A percentile compares a stretch with the other conserved stretches of the same genome.
phyloP scores from a whole-genome alignment of 2,113 vertebrate species.

The Apodemus sylvaticus region DNA sequence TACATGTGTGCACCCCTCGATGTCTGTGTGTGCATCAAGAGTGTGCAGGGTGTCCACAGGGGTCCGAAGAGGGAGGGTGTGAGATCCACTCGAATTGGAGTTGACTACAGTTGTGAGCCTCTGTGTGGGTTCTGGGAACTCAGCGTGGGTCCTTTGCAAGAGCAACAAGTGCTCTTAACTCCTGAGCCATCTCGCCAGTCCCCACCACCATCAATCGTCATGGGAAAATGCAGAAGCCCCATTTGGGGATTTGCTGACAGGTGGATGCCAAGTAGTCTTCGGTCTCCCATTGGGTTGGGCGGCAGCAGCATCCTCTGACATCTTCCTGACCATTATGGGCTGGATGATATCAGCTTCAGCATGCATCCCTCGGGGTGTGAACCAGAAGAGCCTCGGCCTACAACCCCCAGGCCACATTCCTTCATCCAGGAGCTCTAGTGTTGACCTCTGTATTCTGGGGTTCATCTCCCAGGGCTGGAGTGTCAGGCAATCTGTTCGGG shows the following conservation, averaged over 20 bases:
- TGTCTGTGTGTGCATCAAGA: neutral
- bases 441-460: neutral
- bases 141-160: neutral
- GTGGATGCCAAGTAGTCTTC: neutral
- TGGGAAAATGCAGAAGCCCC: neutral
- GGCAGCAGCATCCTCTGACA: rapidly evolving
- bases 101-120: neutral
- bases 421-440: neutral
- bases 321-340: neutral
- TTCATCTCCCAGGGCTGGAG: neutral
- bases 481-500: neutral
- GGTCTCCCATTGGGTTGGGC: neutral
- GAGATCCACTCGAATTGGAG: neutral
- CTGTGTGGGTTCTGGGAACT: neutral
- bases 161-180: neutral
- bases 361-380: neutral
- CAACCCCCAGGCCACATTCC: rapidly evolving
- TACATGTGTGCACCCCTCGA: neutral
- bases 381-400: neutral
- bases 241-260: neutral
- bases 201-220: neutral
- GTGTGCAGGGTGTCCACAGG: neutral
- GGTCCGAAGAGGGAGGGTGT: too few relatives aligned
- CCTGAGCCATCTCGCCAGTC: neutral
- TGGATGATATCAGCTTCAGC: neutral